These are phyloP conservation scores for Tetrapedia diversipes DNA, from an alignment of 2,888 invertebrate species.

Conservation along the genomic window DNA sequence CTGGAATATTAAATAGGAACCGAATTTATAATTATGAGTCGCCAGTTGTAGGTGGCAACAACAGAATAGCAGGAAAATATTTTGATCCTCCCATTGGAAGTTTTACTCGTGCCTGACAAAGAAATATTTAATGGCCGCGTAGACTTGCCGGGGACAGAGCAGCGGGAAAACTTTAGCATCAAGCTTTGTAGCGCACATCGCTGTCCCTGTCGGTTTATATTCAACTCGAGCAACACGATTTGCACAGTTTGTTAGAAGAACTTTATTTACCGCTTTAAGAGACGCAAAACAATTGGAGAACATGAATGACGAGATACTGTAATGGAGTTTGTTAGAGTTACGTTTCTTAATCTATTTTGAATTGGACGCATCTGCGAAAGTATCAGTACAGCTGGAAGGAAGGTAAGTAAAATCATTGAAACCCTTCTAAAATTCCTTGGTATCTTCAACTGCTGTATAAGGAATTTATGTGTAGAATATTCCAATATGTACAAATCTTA, in stretches of 20 bases:
- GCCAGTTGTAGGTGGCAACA: slow-evolving; percentile 27
- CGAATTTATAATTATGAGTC: slow-evolving; percentile 42
- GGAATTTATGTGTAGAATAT: no score
- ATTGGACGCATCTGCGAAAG: no score
- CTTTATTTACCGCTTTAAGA: slow-evolving; percentile 9
- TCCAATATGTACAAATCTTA: no score
- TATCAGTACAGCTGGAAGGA: no score
- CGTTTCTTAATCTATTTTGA: background rate
- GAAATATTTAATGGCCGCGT: slow-evolving; percentile 58
- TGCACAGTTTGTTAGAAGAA: slow-evolving; percentile 20
- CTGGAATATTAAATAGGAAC: slow-evolving; percentile 5
- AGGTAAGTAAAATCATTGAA: no score
- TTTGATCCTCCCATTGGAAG: slow-evolving; percentile 45
- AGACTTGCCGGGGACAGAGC: slow-evolving; percentile 37
- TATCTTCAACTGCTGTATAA: no score
- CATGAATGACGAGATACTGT: slow-evolving; percentile 7
- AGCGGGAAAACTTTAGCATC: slow-evolving; percentile 56
- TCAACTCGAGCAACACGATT: slow-evolving; percentile 23
- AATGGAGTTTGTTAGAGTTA: background rate
- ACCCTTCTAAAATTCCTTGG: no score
- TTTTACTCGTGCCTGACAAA: slow-evolving; percentile 49
- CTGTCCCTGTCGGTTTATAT: slow-evolving; percentile 8
- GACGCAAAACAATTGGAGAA: background rate
- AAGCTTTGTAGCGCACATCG: background rate
- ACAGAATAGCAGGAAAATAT: slow-evolving; percentile 58